These are phyloP conservation scores for Neosilurus mollespiculum DNA, from an alignment of 2,797 vertebrate genomes.

Conservation along the genomic window DNA sequence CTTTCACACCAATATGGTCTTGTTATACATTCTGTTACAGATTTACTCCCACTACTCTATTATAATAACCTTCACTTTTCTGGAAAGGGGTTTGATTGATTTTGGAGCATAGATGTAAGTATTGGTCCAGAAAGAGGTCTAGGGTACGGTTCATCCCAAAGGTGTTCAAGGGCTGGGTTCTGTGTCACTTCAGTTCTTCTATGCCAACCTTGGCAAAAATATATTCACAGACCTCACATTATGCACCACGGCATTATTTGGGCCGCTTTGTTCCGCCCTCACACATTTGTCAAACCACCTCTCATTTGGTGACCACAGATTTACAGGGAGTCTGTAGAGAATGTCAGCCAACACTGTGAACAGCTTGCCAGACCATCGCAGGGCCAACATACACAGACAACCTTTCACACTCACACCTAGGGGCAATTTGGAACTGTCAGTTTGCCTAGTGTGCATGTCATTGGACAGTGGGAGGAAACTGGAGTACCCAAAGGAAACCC, in stretches of 20 bases:
- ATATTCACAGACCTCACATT: background rate
- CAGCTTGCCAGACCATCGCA: too few relatives aligned
- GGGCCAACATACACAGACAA: too few relatives aligned
- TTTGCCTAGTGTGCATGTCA: too few relatives aligned
- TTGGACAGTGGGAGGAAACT: too few relatives aligned
- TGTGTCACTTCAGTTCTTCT: background rate
- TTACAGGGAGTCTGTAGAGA: too few relatives aligned
- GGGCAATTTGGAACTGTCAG: too few relatives aligned
- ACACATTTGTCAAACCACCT: too few relatives aligned
- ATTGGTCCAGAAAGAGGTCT: background rate
- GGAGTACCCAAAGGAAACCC: too few relatives aligned
- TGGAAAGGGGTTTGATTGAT: background rate
- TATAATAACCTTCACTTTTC: background rate
- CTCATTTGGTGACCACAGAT: too few relatives aligned
- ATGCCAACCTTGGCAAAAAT: background rate
- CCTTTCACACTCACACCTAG: too few relatives aligned
- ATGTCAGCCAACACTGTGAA: too few relatives aligned
- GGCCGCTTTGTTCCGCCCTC: too few relatives aligned
- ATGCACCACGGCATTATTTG: background rate
- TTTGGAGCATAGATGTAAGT: background rate
- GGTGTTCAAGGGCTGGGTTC: background rate
- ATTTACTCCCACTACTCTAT: background rate
- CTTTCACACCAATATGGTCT: background rate
- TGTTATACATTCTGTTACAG: background rate
- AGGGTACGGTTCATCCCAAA: background rate